Evolutionary conservation across 2,797 vertebrate species (phyloP), one percentile per base, ranked within the genome.

Genomic region (Odontamblyopus lacepedii): DNA sequence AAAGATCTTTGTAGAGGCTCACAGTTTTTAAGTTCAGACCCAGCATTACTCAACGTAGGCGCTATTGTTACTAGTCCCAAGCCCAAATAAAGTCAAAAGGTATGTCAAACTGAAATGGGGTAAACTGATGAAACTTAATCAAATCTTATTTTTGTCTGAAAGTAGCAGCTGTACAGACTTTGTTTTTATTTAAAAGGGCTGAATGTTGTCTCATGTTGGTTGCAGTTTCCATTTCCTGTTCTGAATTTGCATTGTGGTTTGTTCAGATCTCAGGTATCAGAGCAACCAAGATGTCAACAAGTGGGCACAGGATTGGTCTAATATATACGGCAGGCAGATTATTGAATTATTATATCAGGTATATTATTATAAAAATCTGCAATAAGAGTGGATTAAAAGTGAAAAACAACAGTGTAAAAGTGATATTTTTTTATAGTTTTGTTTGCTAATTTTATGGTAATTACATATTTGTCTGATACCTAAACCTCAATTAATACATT

Each of bases 161-260:
- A 26, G 35, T 7, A 6, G 3, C 62, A n/a, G n/a, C 32, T 63
- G 32, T 12, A 2, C 18, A 63, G 19, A n/a, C 11, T 41, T 44
- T 63, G 35, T 38, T 63, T 38, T 35, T 11, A n/a, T 63, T 63
- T n/a, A 9, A 63, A n/a, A 19, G 4, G 2, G 3, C 19, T 38
- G 19, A 23, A 41, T 35, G 9, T 41, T 32, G 62, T 23, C 59
- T 44, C 11, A 67, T 0, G 23, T 27, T 57, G 1, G 23, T 56
- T 57, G 23, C 53, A 57, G 6, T 68, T 69, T 69, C 35, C 64
- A 48, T 35, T 51, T 75, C 50, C 69, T 57, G 5, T 35, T 55
- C 29, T 38, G 19, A 67, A 67, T 12, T 77, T 66, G 63, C 63
- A 30, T 66, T 29, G 63, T 29, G 63, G 41, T 26, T 66, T 27